Percentiles rank a stretch among this genome's conserved stretches.
phyloP scores from a whole-genome alignment of 2,888 invertebrate genomes.

The Barypeithes pellucidus region DNA sequence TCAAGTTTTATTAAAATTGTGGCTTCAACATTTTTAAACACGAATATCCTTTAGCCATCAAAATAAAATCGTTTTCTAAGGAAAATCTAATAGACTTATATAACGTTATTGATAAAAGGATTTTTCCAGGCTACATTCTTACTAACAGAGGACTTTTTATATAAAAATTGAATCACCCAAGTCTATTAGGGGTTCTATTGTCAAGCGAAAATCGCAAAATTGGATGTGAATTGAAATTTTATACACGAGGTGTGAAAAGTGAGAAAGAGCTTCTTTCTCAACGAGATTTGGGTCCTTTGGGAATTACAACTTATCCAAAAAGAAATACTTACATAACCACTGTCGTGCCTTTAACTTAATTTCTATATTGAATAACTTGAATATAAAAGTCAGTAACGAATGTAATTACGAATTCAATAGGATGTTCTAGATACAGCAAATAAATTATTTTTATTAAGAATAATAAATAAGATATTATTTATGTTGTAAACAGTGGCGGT shows the following conservation, averaged over 20 bases:
- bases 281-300: constrained; percentile 60
- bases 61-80: constrained; percentile 4
- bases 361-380: constrained; percentile 27
- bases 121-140: constrained; percentile 34
- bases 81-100: constrained; percentile 7
- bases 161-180: constrained; percentile 63
- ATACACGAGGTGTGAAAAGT: constrained; percentile 57
- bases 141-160: constrained; percentile 38
- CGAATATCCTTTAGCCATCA: neutral
- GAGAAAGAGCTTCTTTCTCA: constrained; percentile 57
- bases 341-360: constrained; percentile 31
- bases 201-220: constrained; percentile 67
- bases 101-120: constrained; percentile 27
- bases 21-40: too few relatives aligned
- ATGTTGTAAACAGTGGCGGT: too few relatives aligned
- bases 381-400: constrained; percentile 13
- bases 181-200: constrained; percentile 63
- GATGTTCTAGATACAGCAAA: neutral
- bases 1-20: too few relatives aligned
- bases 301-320: constrained; percentile 56
- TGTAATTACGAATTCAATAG: neutral
- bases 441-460: too few relatives aligned
- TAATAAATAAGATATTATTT: too few relatives aligned
- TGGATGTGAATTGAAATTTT: constrained; percentile 68
- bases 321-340: constrained; percentile 46